phyloP scores from a whole-genome alignment of 2,888 invertebrate species.

The Perizoma flavofasciatum region DNA sequence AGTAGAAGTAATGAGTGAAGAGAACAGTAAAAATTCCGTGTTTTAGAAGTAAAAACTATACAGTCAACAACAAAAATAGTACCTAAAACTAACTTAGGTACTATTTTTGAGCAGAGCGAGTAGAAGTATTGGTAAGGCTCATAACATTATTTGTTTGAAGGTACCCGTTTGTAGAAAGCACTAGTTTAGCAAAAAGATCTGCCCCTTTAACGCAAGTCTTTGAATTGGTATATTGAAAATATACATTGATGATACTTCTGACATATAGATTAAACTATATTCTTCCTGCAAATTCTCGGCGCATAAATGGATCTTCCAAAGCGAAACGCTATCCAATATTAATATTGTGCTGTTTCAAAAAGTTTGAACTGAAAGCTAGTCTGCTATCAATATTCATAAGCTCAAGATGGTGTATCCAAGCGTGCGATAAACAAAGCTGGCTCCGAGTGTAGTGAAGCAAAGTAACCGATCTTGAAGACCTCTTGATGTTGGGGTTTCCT shows the following conservation, averaged over 20 bases:
- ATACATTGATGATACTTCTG: not conserved
- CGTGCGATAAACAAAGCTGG: slow-evolving; percentile 76
- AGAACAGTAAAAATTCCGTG: too few relatives aligned
- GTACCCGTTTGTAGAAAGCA: too few relatives aligned
- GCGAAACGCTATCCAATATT: slow-evolving; percentile 58
- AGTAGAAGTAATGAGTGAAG: too few relatives aligned
- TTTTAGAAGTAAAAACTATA: too few relatives aligned
- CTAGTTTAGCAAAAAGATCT: too few relatives aligned
- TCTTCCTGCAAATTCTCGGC: slow-evolving; percentile 37
- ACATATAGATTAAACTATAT: slow-evolving; percentile 30
- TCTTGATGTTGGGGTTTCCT: slow-evolving; percentile 49
- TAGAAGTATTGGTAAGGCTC: too few relatives aligned
- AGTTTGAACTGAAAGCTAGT: slow-evolving; percentile 66
- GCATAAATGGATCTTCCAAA: slow-evolving; percentile 54
- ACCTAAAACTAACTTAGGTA: too few relatives aligned
- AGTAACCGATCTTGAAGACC: slow-evolving; percentile 69
- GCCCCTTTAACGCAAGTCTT: too few relatives aligned
- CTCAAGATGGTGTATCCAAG: slow-evolving; percentile 70
- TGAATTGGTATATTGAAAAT: too few relatives aligned
- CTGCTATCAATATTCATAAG: slow-evolving; percentile 81
- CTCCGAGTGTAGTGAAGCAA: slow-evolving; percentile 60
- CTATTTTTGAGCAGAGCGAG: too few relatives aligned
- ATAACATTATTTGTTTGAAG: too few relatives aligned
- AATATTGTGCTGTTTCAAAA: slow-evolving; percentile 68
- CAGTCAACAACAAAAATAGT: too few relatives aligned